Evolutionary conservation across 1,140 invertebrate species (phyloP).

Genomic region (Pectinophora gossypiella): DNA sequence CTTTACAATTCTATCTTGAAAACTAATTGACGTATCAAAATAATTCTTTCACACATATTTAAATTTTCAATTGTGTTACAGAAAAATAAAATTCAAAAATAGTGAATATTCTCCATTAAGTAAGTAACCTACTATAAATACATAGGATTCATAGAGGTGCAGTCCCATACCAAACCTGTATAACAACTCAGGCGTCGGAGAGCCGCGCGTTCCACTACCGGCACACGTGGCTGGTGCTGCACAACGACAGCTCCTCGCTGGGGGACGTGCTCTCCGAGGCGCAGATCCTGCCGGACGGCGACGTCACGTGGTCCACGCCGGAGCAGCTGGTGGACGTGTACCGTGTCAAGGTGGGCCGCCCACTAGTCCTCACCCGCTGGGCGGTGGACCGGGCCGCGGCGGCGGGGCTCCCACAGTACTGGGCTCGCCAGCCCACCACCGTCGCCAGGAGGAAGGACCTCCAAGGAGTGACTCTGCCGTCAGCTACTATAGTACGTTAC

Average conservation of each 20-base stretch:
- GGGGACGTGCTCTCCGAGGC: slow-evolving; percentile 17
- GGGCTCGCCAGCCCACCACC: slow-evolving; percentile 26
- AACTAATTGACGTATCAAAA: too few relatives aligned
- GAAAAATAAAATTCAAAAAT: too few relatives aligned
- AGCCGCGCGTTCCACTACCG: slow-evolving; percentile 47
- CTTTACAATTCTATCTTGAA: too few relatives aligned
- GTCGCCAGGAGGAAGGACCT: slow-evolving; percentile 39
- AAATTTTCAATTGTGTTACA: too few relatives aligned
- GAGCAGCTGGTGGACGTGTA: slow-evolving; percentile 42
- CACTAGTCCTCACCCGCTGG: slow-evolving; percentile 20
- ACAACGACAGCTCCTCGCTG: slow-evolving; percentile 18
- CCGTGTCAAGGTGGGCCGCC: slow-evolving; percentile 25
- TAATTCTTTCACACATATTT: too few relatives aligned
- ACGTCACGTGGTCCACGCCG: slow-evolving; percentile 29
- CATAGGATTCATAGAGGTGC: too few relatives aligned
- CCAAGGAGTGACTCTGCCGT: slow-evolving; percentile 30
- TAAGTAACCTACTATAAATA: neutral
- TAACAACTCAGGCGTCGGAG: slow-evolving; percentile 43
- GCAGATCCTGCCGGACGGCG: slow-evolving; percentile 42
- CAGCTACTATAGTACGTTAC: slow-evolving; percentile 37
- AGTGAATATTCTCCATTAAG: too few relatives aligned
- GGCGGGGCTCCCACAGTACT: slow-evolving; percentile 15
- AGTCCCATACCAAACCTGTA: too few relatives aligned
- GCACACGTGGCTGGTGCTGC: slow-evolving; percentile 46
- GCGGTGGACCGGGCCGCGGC: slow-evolving; percentile 2